Evolutionary conservation across 2,888 invertebrate species (phyloP), one percentile per base, ranked within the genome.

Genomic region (Ophion costatus): DNA sequence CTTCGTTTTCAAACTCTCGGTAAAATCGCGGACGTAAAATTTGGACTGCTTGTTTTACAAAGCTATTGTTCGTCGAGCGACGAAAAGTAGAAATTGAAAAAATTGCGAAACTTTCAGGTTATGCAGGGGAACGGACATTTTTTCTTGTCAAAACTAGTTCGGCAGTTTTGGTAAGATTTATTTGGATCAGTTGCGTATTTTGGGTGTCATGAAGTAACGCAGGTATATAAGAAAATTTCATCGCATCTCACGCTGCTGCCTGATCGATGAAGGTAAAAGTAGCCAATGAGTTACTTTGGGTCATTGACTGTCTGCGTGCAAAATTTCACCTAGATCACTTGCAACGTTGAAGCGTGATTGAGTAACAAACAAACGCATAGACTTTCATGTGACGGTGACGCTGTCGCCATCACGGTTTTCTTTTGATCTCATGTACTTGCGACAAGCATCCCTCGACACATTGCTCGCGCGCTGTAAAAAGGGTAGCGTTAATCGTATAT

Each of bases 391-490:
- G 20, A 57, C 29, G 17, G 42, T 11, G 42, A 22, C 11, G n/a
- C 24, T 42, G n/a, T 71, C 38, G 33, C 38, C 29, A 17, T 64
- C 56, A 66, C 51, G 38, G 17, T 77, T 77, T 83, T 79, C 69
- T 70, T 75, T 75, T 57, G 69, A 79, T 75, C 83, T 64, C 57
- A 51, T 24, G n/a, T 67, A 73, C 59, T 56, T 11, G 42, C 38
- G 66, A 67, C 66, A 22, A 74, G 74, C 83, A 64, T 70, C 79
- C 83, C 82, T 83, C 83, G 79, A 75, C 75, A 57, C 70, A 61
- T 67, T 66, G 76, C 38, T 74, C 61, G 73, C 66, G 33, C 24
- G 76, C 66, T 73, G n/a, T 71, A 51, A 73, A 73, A 51, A 77
- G 78, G 78, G 78, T 63, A 67, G 56, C 20, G 42, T 45, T 67